Evolutionary conservation across 2,888 invertebrate genomes (phyloP).

Genomic region (Eugnorisma glareosa): DNA sequence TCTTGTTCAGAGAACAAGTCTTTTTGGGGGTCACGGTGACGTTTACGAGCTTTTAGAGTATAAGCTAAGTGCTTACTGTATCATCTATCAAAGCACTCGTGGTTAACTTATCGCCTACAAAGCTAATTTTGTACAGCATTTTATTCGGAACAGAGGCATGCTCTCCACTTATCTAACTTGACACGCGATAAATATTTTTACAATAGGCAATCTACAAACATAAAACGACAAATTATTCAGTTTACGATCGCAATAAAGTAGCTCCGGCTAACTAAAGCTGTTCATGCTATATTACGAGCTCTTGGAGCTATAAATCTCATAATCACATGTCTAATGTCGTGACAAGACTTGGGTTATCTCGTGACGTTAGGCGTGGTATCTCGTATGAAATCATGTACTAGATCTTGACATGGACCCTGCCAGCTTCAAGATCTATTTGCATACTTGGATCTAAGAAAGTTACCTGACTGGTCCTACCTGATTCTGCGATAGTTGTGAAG

Average conservation of each 20-base stretch:
- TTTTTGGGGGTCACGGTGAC: constrained; percentile 38
- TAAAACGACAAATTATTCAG: constrained; percentile 61
- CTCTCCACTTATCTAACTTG: constrained; percentile 14
- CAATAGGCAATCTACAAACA: constrained; percentile 40
- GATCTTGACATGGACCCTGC: constrained; percentile 45
- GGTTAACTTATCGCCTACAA: background rate
- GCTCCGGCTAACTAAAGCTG: constrained; percentile 39
- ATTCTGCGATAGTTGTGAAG: constrained; percentile 13
- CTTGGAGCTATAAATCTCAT: constrained; percentile 57
- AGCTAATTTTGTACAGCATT: constrained; percentile 8
- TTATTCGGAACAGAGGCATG: background rate
- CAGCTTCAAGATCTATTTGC: constrained; percentile 45
- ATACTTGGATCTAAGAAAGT: constrained; percentile 48
- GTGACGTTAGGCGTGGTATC: constrained; percentile 33
- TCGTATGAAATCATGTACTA: constrained; percentile 36
- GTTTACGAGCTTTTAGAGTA: constrained; percentile 7
- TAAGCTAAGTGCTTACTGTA: background rate
- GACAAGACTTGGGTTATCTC: constrained; percentile 45
- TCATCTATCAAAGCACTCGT: background rate
- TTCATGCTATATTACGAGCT: constrained; percentile 54
- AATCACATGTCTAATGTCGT: constrained; percentile 61
- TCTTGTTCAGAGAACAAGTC: constrained; percentile 15
- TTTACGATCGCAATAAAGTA: constrained; percentile 64
- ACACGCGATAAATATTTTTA: constrained; percentile 53
- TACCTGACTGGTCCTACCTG: constrained; percentile 8